phyloP scores from a whole-genome alignment of 2,797 vertebrate species.

The Enteromius fasciolatus region DNA sequence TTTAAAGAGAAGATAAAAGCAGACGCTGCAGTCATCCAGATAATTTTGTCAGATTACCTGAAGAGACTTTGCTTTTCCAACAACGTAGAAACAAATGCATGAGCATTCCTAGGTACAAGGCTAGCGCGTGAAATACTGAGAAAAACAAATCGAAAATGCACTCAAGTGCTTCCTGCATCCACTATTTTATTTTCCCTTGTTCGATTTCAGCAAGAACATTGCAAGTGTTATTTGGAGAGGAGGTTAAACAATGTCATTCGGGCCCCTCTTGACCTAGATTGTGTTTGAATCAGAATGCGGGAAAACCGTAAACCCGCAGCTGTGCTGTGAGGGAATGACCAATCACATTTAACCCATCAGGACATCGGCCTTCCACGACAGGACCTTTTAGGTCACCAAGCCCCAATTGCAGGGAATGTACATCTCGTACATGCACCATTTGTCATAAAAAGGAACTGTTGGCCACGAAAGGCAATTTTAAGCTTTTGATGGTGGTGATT shows the following conservation, averaged over 20 bases:
- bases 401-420: slow-evolving; percentile 31
- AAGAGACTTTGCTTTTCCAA: background rate
- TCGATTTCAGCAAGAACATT: slow-evolving; percentile 51
- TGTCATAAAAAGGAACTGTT: slow-evolving; percentile 10
- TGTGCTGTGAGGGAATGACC: slow-evolving; percentile 61
- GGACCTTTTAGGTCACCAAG: slow-evolving; percentile 48
- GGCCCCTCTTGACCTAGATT: slow-evolving; percentile 65
- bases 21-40: background rate
- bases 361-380: slow-evolving; percentile 54
- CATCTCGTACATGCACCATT: slow-evolving; percentile 17
- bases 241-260: slow-evolving; percentile 60
- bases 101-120: background rate
- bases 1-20: slow-evolving; percentile 25
- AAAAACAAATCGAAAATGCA: slow-evolving; percentile 24
- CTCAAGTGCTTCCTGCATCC: background rate
- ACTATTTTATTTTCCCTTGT: slow-evolving; percentile 4
- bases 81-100: background rate
- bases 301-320: slow-evolving; percentile 55
- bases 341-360: slow-evolving; percentile 65
- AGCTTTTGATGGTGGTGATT: slow-evolving; percentile 55
- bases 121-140: background rate
- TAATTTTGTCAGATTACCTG: background rate
- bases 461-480: slow-evolving; percentile 26
- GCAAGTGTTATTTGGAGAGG: slow-evolving; percentile 22
- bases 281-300: slow-evolving; percentile 62